Evolutionary conservation across 2,888 invertebrate genomes (phyloP).

Genomic region (Capitulum mitella): DNA sequence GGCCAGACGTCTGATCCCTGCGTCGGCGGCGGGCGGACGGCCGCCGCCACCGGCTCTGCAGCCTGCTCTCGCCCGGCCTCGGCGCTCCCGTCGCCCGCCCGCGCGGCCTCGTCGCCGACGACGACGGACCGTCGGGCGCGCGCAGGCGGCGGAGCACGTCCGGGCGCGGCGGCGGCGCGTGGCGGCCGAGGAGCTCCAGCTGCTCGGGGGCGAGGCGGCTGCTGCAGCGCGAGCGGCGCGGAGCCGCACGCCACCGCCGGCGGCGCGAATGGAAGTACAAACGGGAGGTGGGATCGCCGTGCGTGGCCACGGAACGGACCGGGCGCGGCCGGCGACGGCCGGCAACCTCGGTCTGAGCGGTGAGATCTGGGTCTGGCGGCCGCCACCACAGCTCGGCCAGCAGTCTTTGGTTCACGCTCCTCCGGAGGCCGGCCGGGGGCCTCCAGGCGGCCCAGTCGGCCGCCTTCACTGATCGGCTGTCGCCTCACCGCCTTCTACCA

Average conservation of each 20-base stretch:
- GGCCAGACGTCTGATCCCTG: background rate
- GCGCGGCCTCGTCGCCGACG: too few relatives aligned
- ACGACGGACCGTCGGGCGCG: too few relatives aligned
- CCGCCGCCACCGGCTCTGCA: background rate
- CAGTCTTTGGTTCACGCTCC: background rate
- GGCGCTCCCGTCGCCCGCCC: background rate
- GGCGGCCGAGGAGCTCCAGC: too few relatives aligned
- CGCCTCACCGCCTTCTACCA: too few relatives aligned
- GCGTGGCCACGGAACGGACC: background rate
- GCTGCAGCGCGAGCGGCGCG: background rate
- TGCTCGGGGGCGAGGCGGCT: too few relatives aligned
- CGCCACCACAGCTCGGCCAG: background rate
- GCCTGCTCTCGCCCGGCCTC: too few relatives aligned
- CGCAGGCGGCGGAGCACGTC: background rate
- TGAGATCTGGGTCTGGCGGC: conserved; percentile 1
- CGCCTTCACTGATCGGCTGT: too few relatives aligned
- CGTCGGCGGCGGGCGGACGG: background rate
- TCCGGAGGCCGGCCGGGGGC: background rate
- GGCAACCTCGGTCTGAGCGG: background rate
- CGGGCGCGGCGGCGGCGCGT: too few relatives aligned
- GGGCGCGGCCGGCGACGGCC: background rate
- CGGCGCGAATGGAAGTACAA: too few relatives aligned
- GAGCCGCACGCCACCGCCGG: background rate
- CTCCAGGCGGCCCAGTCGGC: too few relatives aligned
- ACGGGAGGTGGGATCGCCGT: too few relatives aligned